Conservation (phyloP, 92 coral and sea anemone species). For the Hydrozoanthus gracilis region DNA sequence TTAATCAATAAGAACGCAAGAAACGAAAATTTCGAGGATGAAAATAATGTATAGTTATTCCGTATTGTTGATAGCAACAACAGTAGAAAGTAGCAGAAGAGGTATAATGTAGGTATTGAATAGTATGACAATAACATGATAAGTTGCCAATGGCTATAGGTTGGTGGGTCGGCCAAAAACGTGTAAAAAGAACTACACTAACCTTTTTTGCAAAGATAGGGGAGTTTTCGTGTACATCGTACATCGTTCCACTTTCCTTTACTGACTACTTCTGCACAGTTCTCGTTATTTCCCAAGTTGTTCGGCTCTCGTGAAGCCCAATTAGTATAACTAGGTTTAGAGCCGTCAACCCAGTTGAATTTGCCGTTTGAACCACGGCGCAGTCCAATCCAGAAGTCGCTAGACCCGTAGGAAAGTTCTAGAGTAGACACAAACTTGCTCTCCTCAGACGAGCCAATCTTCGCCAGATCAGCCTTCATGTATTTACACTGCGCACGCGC, state of each 20-base stretch:
- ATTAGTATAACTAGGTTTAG: background rate
- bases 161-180: too few species aligned
- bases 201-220: slow-evolving; percentile 11
- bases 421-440: background rate
- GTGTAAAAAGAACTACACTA: background rate
- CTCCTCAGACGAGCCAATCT: background rate
- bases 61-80: too few species aligned
- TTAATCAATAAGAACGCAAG: too few species aligned
- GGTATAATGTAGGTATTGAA: too few species aligned
- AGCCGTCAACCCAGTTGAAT: slow-evolving; percentile 1
- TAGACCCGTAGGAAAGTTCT: background rate
- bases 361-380: background rate
- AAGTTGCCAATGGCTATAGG: too few species aligned
- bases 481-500: background rate
- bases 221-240: background rate
- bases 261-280: background rate
- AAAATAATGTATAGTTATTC: too few species aligned
- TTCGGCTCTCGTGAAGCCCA: background rate
- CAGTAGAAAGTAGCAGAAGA: too few species aligned
- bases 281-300: background rate
- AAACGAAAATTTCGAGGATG: too few species aligned
- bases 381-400: slow-evolving; percentile 19
- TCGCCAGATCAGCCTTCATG: background rate
- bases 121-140: too few species aligned
- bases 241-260: slow-evolving; percentile 2